A percentile compares a stretch with the other conserved stretches of the same genome.
Conservation (phyloP, 2,113 vertebrate species). For the Chaenocephalus aceratus region DNA sequence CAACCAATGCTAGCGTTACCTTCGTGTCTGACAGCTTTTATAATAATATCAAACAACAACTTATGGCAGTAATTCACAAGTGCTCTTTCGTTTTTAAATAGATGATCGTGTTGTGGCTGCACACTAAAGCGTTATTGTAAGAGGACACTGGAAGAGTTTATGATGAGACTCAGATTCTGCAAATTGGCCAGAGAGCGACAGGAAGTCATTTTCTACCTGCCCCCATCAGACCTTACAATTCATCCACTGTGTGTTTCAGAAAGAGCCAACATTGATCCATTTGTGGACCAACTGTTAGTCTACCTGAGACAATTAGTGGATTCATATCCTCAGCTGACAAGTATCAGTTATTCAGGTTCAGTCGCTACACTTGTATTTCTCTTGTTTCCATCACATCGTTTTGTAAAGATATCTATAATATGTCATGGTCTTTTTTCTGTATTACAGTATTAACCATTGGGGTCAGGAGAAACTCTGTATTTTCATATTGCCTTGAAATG, state of each 20-base stretch:
- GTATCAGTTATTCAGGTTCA: background rate
- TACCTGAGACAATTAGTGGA: background rate
- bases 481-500: too few species aligned
- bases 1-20: too few species aligned
- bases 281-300: background rate
- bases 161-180: background rate
- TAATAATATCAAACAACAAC: background rate
- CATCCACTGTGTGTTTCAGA: constrained; percentile 7
- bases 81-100: background rate
- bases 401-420: background rate
- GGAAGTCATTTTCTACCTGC: constrained; percentile 15
- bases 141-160: background rate
- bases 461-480: too few species aligned
- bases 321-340: background rate
- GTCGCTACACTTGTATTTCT: background rate
- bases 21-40: background rate
- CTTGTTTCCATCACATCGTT: background rate
- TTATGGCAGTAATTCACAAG: background rate
- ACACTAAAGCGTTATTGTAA: constrained; percentile 6
- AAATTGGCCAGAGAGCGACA: background rate
- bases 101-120: background rate
- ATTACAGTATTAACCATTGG: background rate
- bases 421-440: background rate
- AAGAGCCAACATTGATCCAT: background rate
- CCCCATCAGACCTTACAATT: constrained; percentile 8